Base-by-base conservation (phyloP, 2,888 invertebrate species). In the Zygogramma bicolorata region DNA sequence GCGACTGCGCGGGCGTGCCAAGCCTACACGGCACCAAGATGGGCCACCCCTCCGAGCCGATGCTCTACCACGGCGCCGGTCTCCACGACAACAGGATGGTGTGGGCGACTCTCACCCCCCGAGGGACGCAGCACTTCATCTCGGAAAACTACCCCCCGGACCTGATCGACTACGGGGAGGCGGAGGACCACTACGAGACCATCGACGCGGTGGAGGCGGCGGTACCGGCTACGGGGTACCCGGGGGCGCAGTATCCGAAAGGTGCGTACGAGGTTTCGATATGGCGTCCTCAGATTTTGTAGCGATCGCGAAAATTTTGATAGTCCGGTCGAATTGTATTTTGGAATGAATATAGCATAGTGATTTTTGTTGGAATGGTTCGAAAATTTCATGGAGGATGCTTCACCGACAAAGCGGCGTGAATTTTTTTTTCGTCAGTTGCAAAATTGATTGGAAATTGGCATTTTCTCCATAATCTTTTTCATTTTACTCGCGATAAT, bases 91-190 rank as follows among this genome's bases (percentile, higher is more conserved):
- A 87, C 72, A 81, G 87, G 20, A 85, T 86, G 85, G 86, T 87
- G 58, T 96, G 96, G 96, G 95, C 96, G 0, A 94, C 95, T 0
- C 87, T 96, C 8, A 95, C 95, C 0, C 95, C 95, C 0, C 90
- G 94, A 65, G 95, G 94, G 13, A 95, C 95, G 0, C 89, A 94
- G 22, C 95, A 95, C 86, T 94, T 93, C 84, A 91, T 93, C 68
- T 91, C 92, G 0, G 91, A 91, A 84, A 90, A 89, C 27, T 91
- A 91, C 84, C 91, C 91, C 0, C 89, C 90, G 3, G 91, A 92
- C 80, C 76, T 86, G 49, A 84, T 86, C 59, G 84, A 85, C 74
- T 85, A 85, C 73, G 85, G 84, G 27, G 91, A 92, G 75, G 90
- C 80, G 58, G 85, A 93, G 83, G 91, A 92, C 74, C 93, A 93